Evolutionary conservation across 2,888 invertebrate species (phyloP), one percentile per base, ranked within the genome.

Genomic region (Argyresthia goedartella): DNA sequence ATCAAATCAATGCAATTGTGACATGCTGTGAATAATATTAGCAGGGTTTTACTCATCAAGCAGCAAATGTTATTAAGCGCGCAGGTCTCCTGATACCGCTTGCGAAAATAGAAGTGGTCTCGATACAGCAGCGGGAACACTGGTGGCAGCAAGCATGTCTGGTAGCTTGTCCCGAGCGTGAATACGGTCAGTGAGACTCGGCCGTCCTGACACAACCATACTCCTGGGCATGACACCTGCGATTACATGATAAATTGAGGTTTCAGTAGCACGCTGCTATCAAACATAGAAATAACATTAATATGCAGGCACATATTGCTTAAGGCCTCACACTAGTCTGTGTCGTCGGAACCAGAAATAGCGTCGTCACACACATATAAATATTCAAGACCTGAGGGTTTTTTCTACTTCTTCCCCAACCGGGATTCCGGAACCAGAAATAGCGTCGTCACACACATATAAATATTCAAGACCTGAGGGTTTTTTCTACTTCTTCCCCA

Each of bases 181-280:
- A 88, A 89, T 41, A 95, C 85, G 56, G 91, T 90, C 33, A 95
- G 78, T 8, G 92, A 91, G 8, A 93, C 88, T 64, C 91, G 89
- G n/a, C 95, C 94, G 72, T 91, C 91, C 56, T 93, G 91, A 65
- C 93, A 93, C 35, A 95, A 78, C 93, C 94, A 95, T 11, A 95
- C 94, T 36, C 95, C 95, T n/a, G 95, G 95, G 71, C 95, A 95
- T 53, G 93, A 91, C 34, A 95, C 89, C 92, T 93, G 61, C 73
- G 64, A 8, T 15, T 3, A 39, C 10, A 33, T 11, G 16, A 8
- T 43, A 43, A 1, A 13, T 3, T 8, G 9, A 44, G 8, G 11
- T 55, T 50, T 54, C 11, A 41, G 4, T 34, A 52, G 16, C 9
- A 49, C 41, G 33, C 9, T 16, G 13, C 4, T n/a, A 8, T 4